Base-by-base conservation (phyloP, 2,113 vertebrate species). In the Mionectes macconnelli region DNA sequence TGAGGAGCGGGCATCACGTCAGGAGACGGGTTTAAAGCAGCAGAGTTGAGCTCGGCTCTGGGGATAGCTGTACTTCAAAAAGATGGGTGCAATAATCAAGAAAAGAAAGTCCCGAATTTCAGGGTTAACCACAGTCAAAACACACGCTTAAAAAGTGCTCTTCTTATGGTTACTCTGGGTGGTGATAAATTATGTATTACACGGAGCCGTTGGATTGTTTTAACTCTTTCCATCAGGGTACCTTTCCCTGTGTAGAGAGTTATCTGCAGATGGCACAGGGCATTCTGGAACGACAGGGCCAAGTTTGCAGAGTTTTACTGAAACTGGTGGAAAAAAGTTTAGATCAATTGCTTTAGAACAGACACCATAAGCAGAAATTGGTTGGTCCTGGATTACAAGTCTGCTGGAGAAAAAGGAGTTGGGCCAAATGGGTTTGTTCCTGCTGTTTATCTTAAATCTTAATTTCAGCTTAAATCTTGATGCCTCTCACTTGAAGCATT, bases 1-100 rank as follows among this genome's bases (percentile, higher is more conserved):
- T 18, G 10, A 20, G 81, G 53, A 47, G 37, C 21, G 60, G 76
- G 42, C 4, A 0, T 25, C 4, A 4, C 3, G 2, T 45, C 39
- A 11, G 63, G 73, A 50, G 42, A 57, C 25, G 49, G 23, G 7
- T 57, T 30, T 37, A 12, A 44, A 31, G 70, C 27, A 12, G 53
- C 22, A 5, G 75, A 33, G 31, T 5, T 16, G n/a, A 44, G 67
- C 83, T 86, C 0, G 0, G 83, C 55, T 69, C 40, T 3, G 1
- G 62, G 78, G 44, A 8, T 31, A 45, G 70, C 78, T 62, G 37
- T n/a, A 6, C 70, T 77, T 66, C 49, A 15, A 60, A 68, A 59
- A 53, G 49, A 60, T 19, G 62, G 78, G 78, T 12, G 30, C 39
- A 67, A 12, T n/a, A 35, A 68, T 47, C 42, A 16, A 47, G 50